Base-by-base conservation (phyloP, 2,888 invertebrate genomes). In the Hydroisotoma schaefferi region DNA sequence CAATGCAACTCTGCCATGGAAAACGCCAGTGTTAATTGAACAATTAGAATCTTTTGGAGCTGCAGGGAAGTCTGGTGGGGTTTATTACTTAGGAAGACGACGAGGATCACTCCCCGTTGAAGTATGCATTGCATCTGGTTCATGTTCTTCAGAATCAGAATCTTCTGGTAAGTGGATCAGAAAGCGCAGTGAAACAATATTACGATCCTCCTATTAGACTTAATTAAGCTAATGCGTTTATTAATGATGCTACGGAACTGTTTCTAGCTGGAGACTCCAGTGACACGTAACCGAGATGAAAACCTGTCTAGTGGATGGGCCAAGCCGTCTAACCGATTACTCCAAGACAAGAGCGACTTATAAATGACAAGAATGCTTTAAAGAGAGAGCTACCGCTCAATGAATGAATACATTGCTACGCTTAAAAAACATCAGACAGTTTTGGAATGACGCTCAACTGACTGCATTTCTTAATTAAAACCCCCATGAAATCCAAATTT, bases 61-160 rank as follows among this genome's bases (percentile, higher is more conserved):
- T 15, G 44, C 60, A 38, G 52, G 55, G 20, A 58, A 65, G n/a
- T 49, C 70, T n/a, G 29, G 60, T 44, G 55, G 62, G 43, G 61
- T 53, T 27, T 67, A 59, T 55, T 72, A 68, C 67, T 67, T 66
- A 59, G 69, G 69, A 54, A 59, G 67, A 55, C 57, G 72, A 23
- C 66, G 70, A 28, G 73, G 73, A 12, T 71, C 71, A 25, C 68
- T 73, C 51, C 73, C 73, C 33, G 68, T 69, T 27, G 71, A 73
- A 56, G 66, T 70, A 2, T 63, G 60, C 46, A 68, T 66, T 38
- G 65, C 70, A 38, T 65, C 70, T 20, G 72, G 69, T n/a, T 72
- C 72, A 4, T 72, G 72, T 48, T 70, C 71, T n/a, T 71, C 71
- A 23, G 73, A 71, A 47, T 73, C 73, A 33, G 73, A 73, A 59